Percentiles rank a stretch among this genome's conserved stretches.
These are phyloP conservation scores for Zoanthus sociatus DNA, from an alignment of 92 coral and sea anemone species.

Conservation along the genomic window DNA sequence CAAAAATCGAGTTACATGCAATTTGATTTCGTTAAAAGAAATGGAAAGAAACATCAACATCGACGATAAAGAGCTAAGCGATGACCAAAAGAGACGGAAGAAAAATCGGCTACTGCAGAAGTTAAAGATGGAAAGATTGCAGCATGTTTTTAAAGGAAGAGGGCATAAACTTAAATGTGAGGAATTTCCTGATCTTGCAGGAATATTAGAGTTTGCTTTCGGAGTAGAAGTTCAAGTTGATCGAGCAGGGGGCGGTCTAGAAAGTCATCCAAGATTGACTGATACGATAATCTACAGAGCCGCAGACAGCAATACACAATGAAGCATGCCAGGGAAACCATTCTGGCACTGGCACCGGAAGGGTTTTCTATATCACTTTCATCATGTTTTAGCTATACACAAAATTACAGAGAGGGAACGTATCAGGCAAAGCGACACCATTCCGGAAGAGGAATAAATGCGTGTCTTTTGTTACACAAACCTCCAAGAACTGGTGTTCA, in stretches of 20 bases:
- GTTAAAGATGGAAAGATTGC: constrained; percentile 60
- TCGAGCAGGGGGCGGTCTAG: constrained; percentile 65
- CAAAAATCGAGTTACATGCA: background rate
- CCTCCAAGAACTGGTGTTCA: too few species aligned
- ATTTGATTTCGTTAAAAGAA: background rate
- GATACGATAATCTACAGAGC: constrained; percentile 7
- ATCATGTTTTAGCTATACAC: too few species aligned
- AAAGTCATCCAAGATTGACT: constrained; percentile 75
- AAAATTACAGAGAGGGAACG: too few species aligned
- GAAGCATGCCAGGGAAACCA: too few species aligned
- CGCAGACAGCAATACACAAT: too few species aligned
- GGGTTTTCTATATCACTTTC: too few species aligned
- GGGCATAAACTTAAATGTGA: constrained; percentile 63
- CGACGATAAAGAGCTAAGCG: constrained; percentile 4
- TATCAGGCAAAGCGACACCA: too few species aligned
- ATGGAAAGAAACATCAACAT: background rate
- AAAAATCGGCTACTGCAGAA: constrained; percentile 50
- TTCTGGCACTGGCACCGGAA: too few species aligned
- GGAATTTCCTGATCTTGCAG: constrained; percentile 73
- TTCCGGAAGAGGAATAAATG: background rate
- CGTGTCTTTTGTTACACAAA: background rate
- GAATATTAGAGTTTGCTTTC: constrained; percentile 68
- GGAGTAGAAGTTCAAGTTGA: constrained; percentile 61
- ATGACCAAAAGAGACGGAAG: constrained; percentile 50
- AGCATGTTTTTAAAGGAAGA: constrained; percentile 68